Evolutionary conservation across 2,113 vertebrate genomes (phyloP).

Genomic region (Corynorhinus townsendii): DNA sequence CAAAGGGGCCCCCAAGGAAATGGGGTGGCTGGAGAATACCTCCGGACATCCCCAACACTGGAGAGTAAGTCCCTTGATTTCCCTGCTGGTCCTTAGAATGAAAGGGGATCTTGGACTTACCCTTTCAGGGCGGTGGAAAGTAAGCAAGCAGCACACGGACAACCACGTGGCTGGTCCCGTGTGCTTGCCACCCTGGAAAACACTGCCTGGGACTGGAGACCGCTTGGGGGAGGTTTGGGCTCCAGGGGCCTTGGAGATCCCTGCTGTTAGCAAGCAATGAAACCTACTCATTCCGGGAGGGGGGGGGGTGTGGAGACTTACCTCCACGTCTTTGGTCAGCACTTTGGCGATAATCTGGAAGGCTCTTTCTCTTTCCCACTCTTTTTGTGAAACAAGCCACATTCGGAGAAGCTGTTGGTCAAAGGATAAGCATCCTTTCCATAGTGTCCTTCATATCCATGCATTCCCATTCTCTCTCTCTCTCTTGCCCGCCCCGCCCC

Average conservation of each 20-base stretch:
- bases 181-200: accelerated
- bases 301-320: neutral
- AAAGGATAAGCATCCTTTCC: constrained; percentile 1
- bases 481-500: neutral
- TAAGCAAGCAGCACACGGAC: neutral
- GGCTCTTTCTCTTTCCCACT: constrained; percentile 73
- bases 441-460: neutral
- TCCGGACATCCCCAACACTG: neutral
- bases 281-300: neutral
- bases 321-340: constrained; percentile 18
- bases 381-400: constrained; percentile 69
- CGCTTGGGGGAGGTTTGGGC: neutral
- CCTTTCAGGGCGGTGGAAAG: neutral
- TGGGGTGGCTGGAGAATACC: neutral
- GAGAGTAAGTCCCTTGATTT: neutral
- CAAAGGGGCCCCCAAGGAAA: neutral
- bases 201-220: neutral
- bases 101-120: neutral
- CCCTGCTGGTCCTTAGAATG: neutral
- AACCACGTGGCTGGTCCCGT: neutral
- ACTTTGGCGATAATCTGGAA: constrained; percentile 51
- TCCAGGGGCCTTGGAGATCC: neutral
- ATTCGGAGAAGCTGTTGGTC: constrained; percentile 70
- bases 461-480: neutral
- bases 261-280: neutral